These are phyloP conservation scores for Neofelis nebulosa DNA, from an alignment of 2,113 vertebrate genomes.

Conservation along the genomic window DNA sequence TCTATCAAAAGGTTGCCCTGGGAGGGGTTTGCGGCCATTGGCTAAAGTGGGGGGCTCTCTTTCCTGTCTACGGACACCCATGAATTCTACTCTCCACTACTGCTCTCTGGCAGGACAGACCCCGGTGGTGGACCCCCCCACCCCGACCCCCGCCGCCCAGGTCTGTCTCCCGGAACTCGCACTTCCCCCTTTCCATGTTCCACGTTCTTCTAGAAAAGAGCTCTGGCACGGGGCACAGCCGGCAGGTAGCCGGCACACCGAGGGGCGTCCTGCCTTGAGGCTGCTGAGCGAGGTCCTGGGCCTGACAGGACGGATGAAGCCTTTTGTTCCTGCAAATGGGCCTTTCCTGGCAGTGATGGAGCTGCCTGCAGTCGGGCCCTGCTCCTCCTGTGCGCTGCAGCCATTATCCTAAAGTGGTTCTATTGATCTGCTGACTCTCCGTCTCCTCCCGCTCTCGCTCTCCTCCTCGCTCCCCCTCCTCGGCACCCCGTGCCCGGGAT, in stretches of 20 bases:
- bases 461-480: background rate
- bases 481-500: background rate
- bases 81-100: background rate
- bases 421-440: constrained; percentile 88
- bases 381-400: constrained; percentile 77
- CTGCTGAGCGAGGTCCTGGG: background rate
- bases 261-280: background rate
- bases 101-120: too few relatives aligned
- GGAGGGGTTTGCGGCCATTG: background rate
- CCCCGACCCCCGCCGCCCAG: background rate
- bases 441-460: constrained; percentile 80
- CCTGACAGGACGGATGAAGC: constrained; percentile 41
- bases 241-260: accelerated
- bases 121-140: background rate
- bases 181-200: accelerated
- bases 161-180: background rate
- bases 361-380: constrained; percentile 76
- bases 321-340: constrained; percentile 78
- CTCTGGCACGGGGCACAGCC: background rate
- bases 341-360: constrained; percentile 86
- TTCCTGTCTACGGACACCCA: background rate
- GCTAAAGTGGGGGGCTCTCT: background rate
- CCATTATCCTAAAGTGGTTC: constrained; percentile 90
- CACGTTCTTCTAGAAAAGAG: background rate
- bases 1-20: background rate